Conservation (phyloP, 2,797 vertebrate genomes). For the Anas bahamensis region DNA sequence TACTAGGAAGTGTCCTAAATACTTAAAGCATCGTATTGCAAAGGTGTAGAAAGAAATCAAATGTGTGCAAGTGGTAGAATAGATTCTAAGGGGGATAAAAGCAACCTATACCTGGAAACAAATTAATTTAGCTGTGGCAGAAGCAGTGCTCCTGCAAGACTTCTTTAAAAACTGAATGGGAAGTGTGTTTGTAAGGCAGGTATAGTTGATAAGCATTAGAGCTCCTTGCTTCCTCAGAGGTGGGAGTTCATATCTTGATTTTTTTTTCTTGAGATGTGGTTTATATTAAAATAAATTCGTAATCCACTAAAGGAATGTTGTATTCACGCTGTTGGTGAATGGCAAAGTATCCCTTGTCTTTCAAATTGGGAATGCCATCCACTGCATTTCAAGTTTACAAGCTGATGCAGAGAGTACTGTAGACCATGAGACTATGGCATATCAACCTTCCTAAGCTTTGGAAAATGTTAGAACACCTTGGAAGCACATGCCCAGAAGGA, state of each 20-base stretch:
- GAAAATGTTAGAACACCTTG: background rate
- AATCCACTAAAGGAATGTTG: background rate
- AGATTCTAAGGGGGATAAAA: background rate
- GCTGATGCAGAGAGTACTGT: background rate
- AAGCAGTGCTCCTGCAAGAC: background rate
- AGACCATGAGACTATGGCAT: background rate
- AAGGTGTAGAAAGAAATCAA: background rate
- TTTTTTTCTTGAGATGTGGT: slow-evolving; percentile 72
- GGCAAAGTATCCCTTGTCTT: background rate
- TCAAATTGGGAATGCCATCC: background rate
- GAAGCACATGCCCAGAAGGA: background rate
- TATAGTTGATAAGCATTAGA: background rate
- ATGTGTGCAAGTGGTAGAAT: background rate
- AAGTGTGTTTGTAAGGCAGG: background rate
- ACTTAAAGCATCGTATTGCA: background rate
- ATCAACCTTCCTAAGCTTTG: background rate
- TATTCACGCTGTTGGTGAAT: background rate
- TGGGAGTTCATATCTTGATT: slow-evolving; percentile 11
- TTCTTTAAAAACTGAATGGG: background rate
- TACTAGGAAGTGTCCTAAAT: background rate
- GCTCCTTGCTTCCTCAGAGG: background rate
- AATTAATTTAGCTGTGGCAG: background rate
- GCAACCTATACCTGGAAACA: background rate
- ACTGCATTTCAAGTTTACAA: background rate
- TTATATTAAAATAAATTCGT: background rate